Evolutionary conservation across 2,797 vertebrate species (phyloP).

Genomic region (Buphagus erythrorhynchus): DNA sequence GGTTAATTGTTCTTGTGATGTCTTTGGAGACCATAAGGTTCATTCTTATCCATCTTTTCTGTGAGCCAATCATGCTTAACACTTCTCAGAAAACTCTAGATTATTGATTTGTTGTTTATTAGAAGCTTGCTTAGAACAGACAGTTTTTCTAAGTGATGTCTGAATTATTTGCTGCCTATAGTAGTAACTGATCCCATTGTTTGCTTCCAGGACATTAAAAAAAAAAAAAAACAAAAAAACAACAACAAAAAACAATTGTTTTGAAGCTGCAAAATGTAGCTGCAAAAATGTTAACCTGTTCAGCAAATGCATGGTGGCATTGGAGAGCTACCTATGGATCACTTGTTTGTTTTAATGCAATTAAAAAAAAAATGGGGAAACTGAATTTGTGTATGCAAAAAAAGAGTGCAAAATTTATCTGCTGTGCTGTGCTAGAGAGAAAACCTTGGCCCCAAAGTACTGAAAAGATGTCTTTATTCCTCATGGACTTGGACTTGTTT

Average conservation of each 20-base stretch:
- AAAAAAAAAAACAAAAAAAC: not conserved
- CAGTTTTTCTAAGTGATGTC: not conserved
- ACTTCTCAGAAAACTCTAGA: not conserved
- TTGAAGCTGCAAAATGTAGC: not conserved
- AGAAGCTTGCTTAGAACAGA: not conserved
- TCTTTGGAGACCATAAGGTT: not conserved
- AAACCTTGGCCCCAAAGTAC: not conserved
- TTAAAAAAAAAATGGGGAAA: not conserved
- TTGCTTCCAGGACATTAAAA: not conserved
- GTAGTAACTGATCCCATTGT: not conserved
- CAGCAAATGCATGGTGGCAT: not conserved
- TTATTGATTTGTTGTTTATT: not conserved
- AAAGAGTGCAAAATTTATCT: not conserved
- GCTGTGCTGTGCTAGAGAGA: not conserved
- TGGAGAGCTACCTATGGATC: not conserved
- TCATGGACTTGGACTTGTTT: not conserved
- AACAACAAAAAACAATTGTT: rapidly evolving
- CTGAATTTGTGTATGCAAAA: not conserved
- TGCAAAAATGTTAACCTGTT: not conserved
- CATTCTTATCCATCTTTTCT: not conserved
- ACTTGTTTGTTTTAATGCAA: not conserved
- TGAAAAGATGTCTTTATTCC: not conserved
- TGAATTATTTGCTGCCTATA: not conserved
- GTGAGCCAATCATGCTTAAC: not conserved
- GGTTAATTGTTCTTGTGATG: not conserved